These are phyloP conservation scores for Morpho deidamia DNA, from an alignment of 2,888 invertebrate genomes.

Conservation along the genomic window DNA sequence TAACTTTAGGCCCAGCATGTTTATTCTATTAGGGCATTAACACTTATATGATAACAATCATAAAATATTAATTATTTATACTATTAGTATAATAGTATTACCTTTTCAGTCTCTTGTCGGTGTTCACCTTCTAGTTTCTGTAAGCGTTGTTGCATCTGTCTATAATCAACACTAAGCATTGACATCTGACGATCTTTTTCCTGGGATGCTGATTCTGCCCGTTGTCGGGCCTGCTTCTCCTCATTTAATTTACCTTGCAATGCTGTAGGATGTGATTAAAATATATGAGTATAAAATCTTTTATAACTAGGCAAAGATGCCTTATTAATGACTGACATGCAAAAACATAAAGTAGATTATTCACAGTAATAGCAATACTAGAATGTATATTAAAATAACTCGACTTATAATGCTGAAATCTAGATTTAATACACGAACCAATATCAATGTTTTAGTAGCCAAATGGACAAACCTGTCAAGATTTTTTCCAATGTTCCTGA, in stretches of 20 bases:
- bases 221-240: constrained; percentile 91
- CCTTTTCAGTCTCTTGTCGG: constrained; percentile 91
- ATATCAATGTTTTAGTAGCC: constrained; percentile 40
- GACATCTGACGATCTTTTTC: constrained; percentile 96
- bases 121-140: constrained; percentile 95
- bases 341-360: neutral
- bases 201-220: constrained; percentile 91
- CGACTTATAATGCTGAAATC: neutral
- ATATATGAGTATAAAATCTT: neutral
- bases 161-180: constrained; percentile 95
- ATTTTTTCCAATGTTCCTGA: constrained; percentile 83
- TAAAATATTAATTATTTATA: no score
- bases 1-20: no score
- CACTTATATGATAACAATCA: no score
- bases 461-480: constrained; percentile 81
- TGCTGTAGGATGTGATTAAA: constrained; percentile 72
- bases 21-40: no score
- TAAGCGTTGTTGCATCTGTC: constrained; percentile 94
- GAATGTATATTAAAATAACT: neutral
- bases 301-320: neutral
- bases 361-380: neutral
- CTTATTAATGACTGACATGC: neutral
- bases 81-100: constrained; percentile 29
- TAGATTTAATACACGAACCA: neutral
- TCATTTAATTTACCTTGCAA: constrained; percentile 94